Conservation (phyloP, 2,888 invertebrate genomes). For the Bembecia ichneumoniformis region DNA sequence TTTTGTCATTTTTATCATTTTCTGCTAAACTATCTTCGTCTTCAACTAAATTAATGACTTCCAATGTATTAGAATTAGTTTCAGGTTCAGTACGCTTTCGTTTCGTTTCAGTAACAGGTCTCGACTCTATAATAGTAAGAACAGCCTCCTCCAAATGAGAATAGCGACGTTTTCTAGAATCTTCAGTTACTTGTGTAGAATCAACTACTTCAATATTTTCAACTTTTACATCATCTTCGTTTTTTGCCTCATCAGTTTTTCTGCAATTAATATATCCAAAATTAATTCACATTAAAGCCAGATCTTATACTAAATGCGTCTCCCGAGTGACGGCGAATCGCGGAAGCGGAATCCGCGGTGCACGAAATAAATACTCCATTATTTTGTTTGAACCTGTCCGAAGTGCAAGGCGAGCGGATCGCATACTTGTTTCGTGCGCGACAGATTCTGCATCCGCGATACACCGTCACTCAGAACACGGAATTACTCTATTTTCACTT, state of each 20-base stretch:
- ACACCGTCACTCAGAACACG: too few species aligned
- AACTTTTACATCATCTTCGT: conserved; percentile 14
- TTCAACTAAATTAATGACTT: conserved; percentile 2
- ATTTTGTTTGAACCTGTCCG: too few species aligned
- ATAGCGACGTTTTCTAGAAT: conserved; percentile 45
- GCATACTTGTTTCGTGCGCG: too few species aligned
- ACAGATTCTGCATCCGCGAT: too few species aligned
- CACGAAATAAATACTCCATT: too few species aligned
- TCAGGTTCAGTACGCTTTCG: conserved; percentile 22
- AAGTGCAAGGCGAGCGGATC: too few species aligned
- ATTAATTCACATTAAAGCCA: too few species aligned
- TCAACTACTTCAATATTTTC: background rate
- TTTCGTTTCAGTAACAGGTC: conserved; percentile 33
- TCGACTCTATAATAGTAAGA: conserved; percentile 32
- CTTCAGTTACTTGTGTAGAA: conserved; percentile 13
- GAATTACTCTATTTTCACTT: too few species aligned
- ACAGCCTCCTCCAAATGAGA: conserved; percentile 45
- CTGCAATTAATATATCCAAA: background rate
- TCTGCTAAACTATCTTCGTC: conserved; percentile 7
- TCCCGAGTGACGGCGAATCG: too few species aligned
- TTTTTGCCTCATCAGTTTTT: background rate
- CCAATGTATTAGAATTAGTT: conserved; percentile 13
- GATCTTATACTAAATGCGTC: too few species aligned
- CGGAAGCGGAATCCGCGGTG: too few species aligned
- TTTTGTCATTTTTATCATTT: conserved; percentile 12